Base-by-base conservation (phyloP, 2,888 invertebrate species). In the Uropetala carovei region DNA sequence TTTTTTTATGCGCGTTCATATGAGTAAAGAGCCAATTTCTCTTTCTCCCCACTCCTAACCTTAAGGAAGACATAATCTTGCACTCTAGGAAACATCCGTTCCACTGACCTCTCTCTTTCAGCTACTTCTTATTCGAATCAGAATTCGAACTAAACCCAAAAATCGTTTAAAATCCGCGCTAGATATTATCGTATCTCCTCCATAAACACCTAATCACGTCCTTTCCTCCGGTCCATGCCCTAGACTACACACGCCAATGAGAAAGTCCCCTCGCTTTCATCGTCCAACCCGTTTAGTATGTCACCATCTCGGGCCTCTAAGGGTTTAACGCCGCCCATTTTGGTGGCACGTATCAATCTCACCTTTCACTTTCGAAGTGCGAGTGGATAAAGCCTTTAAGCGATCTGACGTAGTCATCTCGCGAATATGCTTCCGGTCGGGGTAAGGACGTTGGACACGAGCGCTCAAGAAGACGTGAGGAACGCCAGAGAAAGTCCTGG, bases 311-410 rank as follows among this genome's bases (percentile, higher is more conserved):
- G 43, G 43, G 43, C 43, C 43, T 43, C 43, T 5, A 3, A 43
- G 43, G 43, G 43, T 43, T 18, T 11, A 16, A n/a, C n/a, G 18
- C 59, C 22, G 43, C 18, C 89, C 89, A 60, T 64, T n/a, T 18
- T 14, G 30, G 27, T n/a, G 43, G 30, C 64, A 89, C 89, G 68
- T 86, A 86, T 30, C 9, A 3, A 30, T 43, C 27, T 30, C 64
- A 43, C 89, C 89, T 89, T 89, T 89, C 89, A 89, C 89, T 89
- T 89, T 89, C 89, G 85, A 16, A 2, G 58, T 18, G 58, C 85
- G 60, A 18, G 89, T 18, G 68, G 30, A 89, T 64, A 68, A 68
- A 18, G 60, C 64, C 60, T 64, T 89, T 83, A 7, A 43, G 75
- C 22, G 30, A 68, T 89, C 43, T 64, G 89, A 43, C 89, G 27